These are phyloP conservation scores for Drosophila kanekoi DNA, from an alignment of 2,888 invertebrate species.

Conservation along the genomic window DNA sequence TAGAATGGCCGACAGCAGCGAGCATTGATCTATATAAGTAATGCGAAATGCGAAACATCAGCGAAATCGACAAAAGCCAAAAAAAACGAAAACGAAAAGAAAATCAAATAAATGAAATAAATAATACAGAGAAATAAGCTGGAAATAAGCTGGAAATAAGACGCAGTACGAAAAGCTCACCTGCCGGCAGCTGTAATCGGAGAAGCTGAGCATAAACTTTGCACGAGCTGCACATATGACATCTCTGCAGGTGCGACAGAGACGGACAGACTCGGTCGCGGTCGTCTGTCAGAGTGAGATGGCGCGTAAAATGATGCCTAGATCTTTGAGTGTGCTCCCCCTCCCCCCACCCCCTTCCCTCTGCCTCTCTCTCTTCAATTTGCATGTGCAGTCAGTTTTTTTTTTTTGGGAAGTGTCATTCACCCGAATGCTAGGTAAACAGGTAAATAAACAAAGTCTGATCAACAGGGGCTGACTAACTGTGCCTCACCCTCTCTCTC, in stretches of 20 bases:
- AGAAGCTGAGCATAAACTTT: conserved; percentile 11
- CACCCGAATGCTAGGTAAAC: conserved; percentile 37
- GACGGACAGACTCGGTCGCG: too few species aligned
- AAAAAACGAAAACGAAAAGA: neutral
- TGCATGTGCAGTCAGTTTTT: too few species aligned
- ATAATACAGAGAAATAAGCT: neutral
- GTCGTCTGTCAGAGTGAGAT: neutral
- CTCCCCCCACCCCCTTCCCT: too few species aligned
- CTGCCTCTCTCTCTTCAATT: too few species aligned
- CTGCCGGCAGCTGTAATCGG: conserved; percentile 23
- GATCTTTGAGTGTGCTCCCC: conserved; percentile 3
- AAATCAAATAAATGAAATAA: neutral
- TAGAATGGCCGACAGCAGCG: conserved; percentile 26
- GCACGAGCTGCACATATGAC: neutral
- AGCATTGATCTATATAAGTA: conserved; percentile 64
- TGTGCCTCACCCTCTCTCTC: conserved; percentile 3
- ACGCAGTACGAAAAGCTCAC: conserved; percentile 35
- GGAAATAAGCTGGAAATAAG: conserved; percentile 16
- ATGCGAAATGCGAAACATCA: conserved; percentile 75
- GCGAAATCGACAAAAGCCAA: conserved; percentile 59
- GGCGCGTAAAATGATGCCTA: conserved; percentile 19
- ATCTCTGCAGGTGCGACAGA: neutral
- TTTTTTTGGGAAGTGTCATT: conserved; percentile 40
- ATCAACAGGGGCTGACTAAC: conserved; percentile 3
- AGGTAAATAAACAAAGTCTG: conserved; percentile 23